Percentiles rank a stretch among this genome's conserved stretches.
Evolutionary conservation across 2,888 invertebrate genomes (phyloP).

Genomic region (Drepana falcataria): DNA sequence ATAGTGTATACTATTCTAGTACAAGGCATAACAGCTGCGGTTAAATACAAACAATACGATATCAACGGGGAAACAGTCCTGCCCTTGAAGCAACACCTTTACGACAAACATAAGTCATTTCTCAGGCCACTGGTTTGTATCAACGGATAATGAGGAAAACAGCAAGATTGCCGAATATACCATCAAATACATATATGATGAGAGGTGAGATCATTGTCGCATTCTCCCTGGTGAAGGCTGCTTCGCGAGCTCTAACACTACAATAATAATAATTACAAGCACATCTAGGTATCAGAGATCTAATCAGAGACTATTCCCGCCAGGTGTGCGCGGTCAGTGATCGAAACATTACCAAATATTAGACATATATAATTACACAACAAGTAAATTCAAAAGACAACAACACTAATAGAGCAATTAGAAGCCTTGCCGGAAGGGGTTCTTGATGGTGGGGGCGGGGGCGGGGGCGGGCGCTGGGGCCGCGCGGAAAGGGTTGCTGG

Average conservation of each 20-base stretch:
- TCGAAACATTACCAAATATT: slow-evolving; percentile 67
- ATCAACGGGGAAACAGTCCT: slow-evolving; percentile 50
- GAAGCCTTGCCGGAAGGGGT: slow-evolving; percentile 92
- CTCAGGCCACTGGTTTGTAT: too few relatives aligned
- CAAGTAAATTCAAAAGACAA: slow-evolving; percentile 73
- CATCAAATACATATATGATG: too few relatives aligned
- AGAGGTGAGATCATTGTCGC: too few relatives aligned
- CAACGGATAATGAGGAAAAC: too few relatives aligned
- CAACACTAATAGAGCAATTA: slow-evolving; percentile 66
- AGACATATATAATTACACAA: slow-evolving; percentile 76
- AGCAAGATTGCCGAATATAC: too few relatives aligned
- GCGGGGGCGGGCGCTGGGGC: slow-evolving; percentile 34
- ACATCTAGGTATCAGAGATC: slow-evolving; percentile 58
- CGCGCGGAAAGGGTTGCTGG: slow-evolving; percentile 64
- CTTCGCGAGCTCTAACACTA: slow-evolving; percentile 1
- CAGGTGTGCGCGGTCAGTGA: slow-evolving; percentile 65
- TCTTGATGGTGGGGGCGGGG: slow-evolving; percentile 76
- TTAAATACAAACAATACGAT: slow-evolving; percentile 50
- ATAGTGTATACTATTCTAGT: slow-evolving; percentile 22
- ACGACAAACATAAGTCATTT: too few relatives aligned
- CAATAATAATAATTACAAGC: slow-evolving; percentile 51
- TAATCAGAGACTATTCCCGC: slow-evolving; percentile 56
- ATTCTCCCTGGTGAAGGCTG: background rate
- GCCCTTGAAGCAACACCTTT: slow-evolving; percentile 12
- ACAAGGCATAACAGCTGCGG: slow-evolving; percentile 59